phyloP scores from a whole-genome alignment of 1,140 invertebrate species.

The Calycopis cecrops region DNA sequence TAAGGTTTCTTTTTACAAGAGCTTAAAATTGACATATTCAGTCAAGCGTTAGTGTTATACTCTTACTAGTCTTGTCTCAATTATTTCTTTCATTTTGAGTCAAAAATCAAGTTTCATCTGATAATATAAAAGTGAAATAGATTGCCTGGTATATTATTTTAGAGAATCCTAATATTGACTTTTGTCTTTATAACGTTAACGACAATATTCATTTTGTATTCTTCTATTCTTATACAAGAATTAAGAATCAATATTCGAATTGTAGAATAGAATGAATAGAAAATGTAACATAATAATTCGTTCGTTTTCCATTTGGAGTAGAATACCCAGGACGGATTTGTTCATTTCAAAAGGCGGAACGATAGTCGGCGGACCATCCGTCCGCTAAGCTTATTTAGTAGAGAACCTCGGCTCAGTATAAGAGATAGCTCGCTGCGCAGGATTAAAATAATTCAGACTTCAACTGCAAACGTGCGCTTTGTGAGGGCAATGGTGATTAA shows the following conservation, averaged over 20 bases:
- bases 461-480: constrained; percentile 58
- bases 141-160: too few relatives aligned
- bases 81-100: too few relatives aligned
- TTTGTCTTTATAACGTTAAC: too few relatives aligned
- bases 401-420: constrained; percentile 48
- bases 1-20: constrained; percentile 9
- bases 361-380: constrained; percentile 54
- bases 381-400: constrained; percentile 67
- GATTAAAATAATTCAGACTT: constrained; percentile 69
- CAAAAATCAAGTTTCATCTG: too few relatives aligned
- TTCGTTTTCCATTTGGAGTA: constrained; percentile 9
- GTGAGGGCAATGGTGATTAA: constrained; percentile 61
- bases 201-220: too few relatives aligned
- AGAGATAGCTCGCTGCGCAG: constrained; percentile 53
- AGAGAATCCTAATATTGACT: too few relatives aligned
- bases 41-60: too few relatives aligned
- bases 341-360: constrained; percentile 44
- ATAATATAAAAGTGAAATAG: too few relatives aligned
- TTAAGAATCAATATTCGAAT: too few relatives aligned
- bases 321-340: constrained; percentile 39
- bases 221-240: too few relatives aligned
- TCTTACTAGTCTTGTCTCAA: too few relatives aligned
- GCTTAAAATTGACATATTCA: not conserved
- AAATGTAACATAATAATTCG: not conserved
- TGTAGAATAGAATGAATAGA: too few relatives aligned